A percentile compares a stretch with the other conserved stretches of the same genome.
phyloP scores from a whole-genome alignment of 2,113 vertebrate species.

The Serilophus lunatus region DNA sequence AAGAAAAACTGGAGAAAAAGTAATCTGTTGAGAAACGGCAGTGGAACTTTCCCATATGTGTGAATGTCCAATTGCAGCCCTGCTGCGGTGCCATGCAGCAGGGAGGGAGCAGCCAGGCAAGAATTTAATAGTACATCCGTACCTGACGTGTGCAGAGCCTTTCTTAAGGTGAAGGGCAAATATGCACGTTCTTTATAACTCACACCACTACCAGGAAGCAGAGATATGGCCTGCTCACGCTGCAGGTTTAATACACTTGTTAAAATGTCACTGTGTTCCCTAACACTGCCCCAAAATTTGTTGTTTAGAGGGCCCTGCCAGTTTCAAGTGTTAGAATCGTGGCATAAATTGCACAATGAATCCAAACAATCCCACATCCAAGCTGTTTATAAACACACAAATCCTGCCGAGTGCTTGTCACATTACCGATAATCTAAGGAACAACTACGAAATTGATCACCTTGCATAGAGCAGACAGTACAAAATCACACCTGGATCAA shows the following conservation, averaged over 20 bases:
- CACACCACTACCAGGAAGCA: neutral
- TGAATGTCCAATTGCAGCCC: neutral
- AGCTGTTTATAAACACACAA: neutral
- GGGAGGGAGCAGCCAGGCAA: neutral
- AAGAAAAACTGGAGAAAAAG: neutral
- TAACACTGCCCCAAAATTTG: neutral
- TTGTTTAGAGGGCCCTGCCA: neutral
- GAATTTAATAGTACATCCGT: fast-evolving
- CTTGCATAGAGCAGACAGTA: neutral
- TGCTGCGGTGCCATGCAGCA: fast-evolving
- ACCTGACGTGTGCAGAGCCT: fast-evolving
- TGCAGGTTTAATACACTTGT: neutral
- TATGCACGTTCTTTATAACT: fast-evolving
- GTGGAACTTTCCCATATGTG: fast-evolving
- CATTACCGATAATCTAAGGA: neutral
- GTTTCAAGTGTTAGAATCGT: neutral
- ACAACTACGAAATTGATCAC: fast-evolving
- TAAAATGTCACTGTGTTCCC: neutral
- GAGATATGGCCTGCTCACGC: fast-evolving
- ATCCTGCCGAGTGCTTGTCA: neutral
- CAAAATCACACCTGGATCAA: fast-evolving
- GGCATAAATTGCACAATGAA: neutral
- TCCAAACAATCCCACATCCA: neutral
- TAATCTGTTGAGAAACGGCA: neutral
- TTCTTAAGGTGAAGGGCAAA: neutral